phyloP scores from a whole-genome alignment of 35 echinoderm and acorn worm species.

The Apostichopus parvimensis region DNA sequence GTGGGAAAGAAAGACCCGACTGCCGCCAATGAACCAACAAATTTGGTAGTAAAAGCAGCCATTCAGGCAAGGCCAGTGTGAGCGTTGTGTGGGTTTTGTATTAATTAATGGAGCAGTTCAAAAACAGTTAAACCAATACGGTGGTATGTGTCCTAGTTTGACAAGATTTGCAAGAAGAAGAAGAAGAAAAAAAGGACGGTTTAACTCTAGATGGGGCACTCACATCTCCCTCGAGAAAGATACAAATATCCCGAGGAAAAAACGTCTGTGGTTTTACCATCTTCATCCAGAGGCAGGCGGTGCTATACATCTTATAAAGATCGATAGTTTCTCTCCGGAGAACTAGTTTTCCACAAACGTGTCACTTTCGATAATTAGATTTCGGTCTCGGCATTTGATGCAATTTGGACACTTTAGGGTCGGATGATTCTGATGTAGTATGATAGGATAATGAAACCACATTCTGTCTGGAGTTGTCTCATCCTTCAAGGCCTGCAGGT shows the following conservation, averaged over 20 bases:
- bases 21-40: constrained; percentile 40
- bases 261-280: background rate
- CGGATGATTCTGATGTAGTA: background rate
- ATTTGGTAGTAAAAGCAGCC: constrained; percentile 1
- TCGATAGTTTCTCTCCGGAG: background rate
- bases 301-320: background rate
- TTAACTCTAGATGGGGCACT: background rate
- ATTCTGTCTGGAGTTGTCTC: constrained; percentile 12
- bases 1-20: constrained; percentile 26
- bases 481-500: background rate
- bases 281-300: background rate
- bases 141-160: background rate
- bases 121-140: constrained; percentile 41
- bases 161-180: background rate
- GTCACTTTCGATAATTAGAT: background rate
- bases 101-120: constrained; percentile 7
- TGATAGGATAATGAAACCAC: background rate
- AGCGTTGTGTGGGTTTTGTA: constrained; percentile 43
- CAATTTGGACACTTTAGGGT: background rate
- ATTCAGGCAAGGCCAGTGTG: constrained; percentile 20
- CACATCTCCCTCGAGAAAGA: background rate
- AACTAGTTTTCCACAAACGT: background rate
- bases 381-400: background rate
- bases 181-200: too few relatives aligned
- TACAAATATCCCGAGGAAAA: background rate